Evolutionary conservation across 2,888 invertebrate species (phyloP).

Genomic region (Acanthosepion pharaonis): DNA sequence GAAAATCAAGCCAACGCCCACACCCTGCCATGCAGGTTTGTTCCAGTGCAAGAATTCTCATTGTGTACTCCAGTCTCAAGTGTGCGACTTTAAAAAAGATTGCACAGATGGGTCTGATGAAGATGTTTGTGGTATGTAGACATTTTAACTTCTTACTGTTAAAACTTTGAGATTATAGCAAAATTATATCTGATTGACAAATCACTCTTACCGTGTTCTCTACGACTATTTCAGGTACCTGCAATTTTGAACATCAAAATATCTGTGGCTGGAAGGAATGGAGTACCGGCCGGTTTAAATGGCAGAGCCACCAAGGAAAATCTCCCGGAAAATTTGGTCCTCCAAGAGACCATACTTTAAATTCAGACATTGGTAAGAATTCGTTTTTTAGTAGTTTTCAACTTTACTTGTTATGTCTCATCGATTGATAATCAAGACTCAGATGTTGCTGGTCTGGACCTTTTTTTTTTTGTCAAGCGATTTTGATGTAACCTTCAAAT

Average conservation of each 20-base stretch:
- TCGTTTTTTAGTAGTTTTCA: too few relatives aligned
- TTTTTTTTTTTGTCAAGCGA: too few relatives aligned
- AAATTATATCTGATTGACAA: too few relatives aligned
- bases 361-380: slow-evolving; percentile 54
- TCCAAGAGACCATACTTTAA: slow-evolving; percentile 64
- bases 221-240: slow-evolving; percentile 58
- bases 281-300: slow-evolving; percentile 64
- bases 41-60: slow-evolving; percentile 58
- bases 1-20: slow-evolving; percentile 53
- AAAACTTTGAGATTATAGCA: neutral
- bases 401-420: too few relatives aligned
- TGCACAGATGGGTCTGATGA: slow-evolving; percentile 68
- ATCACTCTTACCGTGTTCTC: neutral
- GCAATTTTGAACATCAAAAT: slow-evolving; percentile 66
- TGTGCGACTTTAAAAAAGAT: slow-evolving; percentile 67
- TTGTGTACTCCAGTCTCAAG: slow-evolving; percentile 61
- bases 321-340: slow-evolving; percentile 63
- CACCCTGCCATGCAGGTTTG: slow-evolving; percentile 56
- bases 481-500: too few relatives aligned
- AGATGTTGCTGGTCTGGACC: too few relatives aligned
- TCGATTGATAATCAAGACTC: too few relatives aligned
- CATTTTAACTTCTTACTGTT: neutral
- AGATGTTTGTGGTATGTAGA: slow-evolving; percentile 60
- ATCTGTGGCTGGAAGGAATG: slow-evolving; percentile 68
- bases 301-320: slow-evolving; percentile 60